A percentile compares a stretch with the other conserved stretches of the same genome.
Evolutionary conservation across 1,140 invertebrate species (phyloP).

Genomic region (Neodiprion virginianus): DNA sequence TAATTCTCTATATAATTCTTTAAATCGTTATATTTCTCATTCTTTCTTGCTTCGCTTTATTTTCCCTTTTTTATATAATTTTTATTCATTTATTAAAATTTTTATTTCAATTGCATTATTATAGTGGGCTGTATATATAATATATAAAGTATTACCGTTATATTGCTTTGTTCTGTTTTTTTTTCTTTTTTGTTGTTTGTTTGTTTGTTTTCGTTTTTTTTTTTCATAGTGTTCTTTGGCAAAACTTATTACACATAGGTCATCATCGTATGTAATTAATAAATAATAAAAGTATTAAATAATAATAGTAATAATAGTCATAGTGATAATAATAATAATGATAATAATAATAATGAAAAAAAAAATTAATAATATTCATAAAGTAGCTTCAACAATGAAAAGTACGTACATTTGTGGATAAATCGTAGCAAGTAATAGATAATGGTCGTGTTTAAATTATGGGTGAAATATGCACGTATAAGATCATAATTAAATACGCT

Average conservation of each 20-base stretch:
- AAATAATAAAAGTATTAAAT: slow-evolving; percentile 61
- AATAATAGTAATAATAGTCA: slow-evolving; percentile 44
- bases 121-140: not conserved
- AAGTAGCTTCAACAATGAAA: not conserved
- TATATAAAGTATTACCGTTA: slow-evolving; percentile 42
- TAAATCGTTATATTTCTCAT: not conserved
- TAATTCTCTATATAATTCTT: not conserved
- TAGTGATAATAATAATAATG: slow-evolving; percentile 46
- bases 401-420: no score
- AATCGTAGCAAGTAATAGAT: no score
- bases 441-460: no score
- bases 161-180: slow-evolving; percentile 42
- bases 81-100: not conserved
- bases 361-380: slow-evolving; percentile 46
- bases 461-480: no score
- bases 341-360: slow-evolving; percentile 16
- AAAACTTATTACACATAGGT: slow-evolving; percentile 64
- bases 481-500: no score
- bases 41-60: not conserved
- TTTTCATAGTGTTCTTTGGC: slow-evolving; percentile 56
- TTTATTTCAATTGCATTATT: no score
- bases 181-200: not conserved
- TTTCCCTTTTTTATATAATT: not conserved
- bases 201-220: slow-evolving; percentile 23
- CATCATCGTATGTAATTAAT: slow-evolving; percentile 53